Base-by-base conservation (phyloP, 1,140 invertebrate species). In the Zaprionus davidi region DNA sequence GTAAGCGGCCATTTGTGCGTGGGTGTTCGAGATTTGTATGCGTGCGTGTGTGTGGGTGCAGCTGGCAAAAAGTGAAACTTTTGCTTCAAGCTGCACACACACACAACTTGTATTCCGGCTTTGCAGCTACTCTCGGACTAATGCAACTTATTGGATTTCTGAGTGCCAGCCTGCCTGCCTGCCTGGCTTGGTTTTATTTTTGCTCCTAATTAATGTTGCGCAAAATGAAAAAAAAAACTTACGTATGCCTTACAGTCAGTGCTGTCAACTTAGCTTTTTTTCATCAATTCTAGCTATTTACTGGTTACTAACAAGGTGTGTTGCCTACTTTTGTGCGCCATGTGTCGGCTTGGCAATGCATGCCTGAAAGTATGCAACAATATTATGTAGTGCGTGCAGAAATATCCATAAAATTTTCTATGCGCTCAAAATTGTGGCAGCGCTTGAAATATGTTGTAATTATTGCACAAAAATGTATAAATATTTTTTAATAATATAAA, bases 131-230 rank as follows among this genome's bases (percentile, higher is more conserved):
- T 46, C 31, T 44, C 41, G 57, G 70, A 64, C 79, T 71, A 82
- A 86, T 77, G 76, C 84, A 87, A 83, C 72, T 87, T 86, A 88
- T 88, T 84, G 84, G 78, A 88, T 88, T 79, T 75, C 53, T 69
- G 63, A 88, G 84, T 90, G 74, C 68, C 34, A 13, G 36, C 3
- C 31, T 56, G 36, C 36, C 36, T 13, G 36, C 12, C 13, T 38
- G 13, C 36, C 41, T 46, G 74, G 64, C 74, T 81, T 71, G 56
- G 65, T 75, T 76, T 77, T 69, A 71, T 76, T 71, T 46, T 87
- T 71, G 65, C 41, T 84, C 76, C 79, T 88, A 88, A 88, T 88
- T 88, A 90, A 88, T 81, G 84, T 71, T 51, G 22, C 51, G 11
- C n/a, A 67, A 51, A 56, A 44, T 57, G 69, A 57, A 46, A 64